Percentiles rank a stretch among this genome's conserved stretches.
Evolutionary conservation across 2,888 invertebrate species (phyloP).

Genomic region (Lepidocyrtoides sp.): DNA sequence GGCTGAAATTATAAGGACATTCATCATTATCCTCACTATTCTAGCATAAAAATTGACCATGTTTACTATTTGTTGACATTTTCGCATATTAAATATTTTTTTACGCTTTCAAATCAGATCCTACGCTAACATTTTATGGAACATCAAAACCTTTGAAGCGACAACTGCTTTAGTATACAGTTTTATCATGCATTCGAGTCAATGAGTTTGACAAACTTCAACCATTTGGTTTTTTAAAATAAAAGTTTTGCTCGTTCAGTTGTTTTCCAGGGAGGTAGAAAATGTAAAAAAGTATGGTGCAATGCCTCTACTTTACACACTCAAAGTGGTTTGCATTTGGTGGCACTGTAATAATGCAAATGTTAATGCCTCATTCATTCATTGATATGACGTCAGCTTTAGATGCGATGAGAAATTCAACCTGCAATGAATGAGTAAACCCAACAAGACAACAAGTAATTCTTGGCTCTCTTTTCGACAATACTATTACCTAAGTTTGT

Average conservation of each 20-base stretch:
- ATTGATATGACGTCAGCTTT: conserved; percentile 73
- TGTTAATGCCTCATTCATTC: conserved; percentile 14
- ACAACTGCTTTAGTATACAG: no score
- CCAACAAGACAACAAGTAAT: background rate
- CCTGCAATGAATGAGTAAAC: conserved; percentile 62
- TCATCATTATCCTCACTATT: background rate
- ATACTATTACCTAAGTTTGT: background rate
- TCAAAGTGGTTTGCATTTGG: background rate
- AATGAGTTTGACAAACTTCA: no score
- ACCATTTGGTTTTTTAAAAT: no score
- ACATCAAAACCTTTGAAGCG: no score
- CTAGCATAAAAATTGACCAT: background rate
- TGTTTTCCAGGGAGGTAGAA: background rate
- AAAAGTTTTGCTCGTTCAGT: conserved; percentile 19
- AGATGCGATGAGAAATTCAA: background rate
- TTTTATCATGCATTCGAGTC: no score
- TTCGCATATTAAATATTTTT: no score
- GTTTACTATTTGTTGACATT: background rate
- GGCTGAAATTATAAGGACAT: background rate
- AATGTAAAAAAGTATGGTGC: background rate
- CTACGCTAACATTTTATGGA: no score
- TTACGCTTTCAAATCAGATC: no score
- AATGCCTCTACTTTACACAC: background rate
- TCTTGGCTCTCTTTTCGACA: background rate
- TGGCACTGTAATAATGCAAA: background rate